Evolutionary conservation across 2,888 invertebrate species (phyloP).

Genomic region (Drosophila barbarae): DNA sequence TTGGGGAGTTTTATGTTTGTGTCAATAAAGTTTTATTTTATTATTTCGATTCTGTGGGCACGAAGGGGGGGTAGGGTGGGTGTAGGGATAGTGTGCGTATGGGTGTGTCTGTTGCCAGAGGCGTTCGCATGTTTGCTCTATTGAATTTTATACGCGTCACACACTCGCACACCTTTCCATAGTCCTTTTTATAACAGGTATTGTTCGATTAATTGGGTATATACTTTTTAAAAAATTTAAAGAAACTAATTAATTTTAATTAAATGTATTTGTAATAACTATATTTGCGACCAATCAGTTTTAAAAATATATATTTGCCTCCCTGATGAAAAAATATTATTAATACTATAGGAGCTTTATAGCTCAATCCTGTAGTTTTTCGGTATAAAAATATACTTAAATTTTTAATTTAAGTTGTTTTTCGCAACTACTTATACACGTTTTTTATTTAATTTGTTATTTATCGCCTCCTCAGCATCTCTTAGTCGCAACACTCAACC

Average conservation of each 20-base stretch:
- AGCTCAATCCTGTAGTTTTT: background rate
- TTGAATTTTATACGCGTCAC: slow-evolving; percentile 62
- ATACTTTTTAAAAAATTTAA: no score
- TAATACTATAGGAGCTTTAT: background rate
- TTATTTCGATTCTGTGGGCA: slow-evolving; percentile 49
- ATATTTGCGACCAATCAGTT: rapidly evolving
- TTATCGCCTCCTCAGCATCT: background rate
- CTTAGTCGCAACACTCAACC: background rate
- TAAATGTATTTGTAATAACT: no score
- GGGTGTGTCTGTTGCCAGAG: slow-evolving; percentile 32
- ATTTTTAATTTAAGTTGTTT: no score
- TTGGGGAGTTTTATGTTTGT: slow-evolving; percentile 65
- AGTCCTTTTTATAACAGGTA: background rate
- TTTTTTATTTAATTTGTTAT: background rate
- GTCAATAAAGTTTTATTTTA: slow-evolving; percentile 74
- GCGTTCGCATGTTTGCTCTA: slow-evolving; percentile 60
- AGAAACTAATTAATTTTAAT: background rate
- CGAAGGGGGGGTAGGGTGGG: background rate
- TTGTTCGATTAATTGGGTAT: background rate
- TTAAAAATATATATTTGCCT: background rate
- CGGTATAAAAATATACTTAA: no score
- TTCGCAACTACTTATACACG: background rate
- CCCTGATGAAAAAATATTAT: background rate
- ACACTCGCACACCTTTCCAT: slow-evolving; percentile 21
- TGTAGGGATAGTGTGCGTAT: background rate